Base-by-base conservation (phyloP, 2,888 invertebrate genomes). In the Crossocerus cetratus region DNA sequence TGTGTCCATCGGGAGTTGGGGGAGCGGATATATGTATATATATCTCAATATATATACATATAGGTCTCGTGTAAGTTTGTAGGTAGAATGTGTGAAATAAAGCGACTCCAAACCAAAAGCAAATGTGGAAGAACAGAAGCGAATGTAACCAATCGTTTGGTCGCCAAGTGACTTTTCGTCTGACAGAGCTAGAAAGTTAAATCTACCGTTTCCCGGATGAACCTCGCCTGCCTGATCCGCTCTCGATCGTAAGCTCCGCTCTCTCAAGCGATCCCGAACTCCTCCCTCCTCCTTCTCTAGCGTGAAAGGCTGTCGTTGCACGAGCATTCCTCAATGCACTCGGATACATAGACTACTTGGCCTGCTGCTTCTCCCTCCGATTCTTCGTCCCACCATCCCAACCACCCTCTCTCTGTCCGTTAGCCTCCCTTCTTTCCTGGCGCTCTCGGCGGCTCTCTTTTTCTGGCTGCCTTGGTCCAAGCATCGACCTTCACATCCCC, bases 1-100 rank as follows among this genome's bases (percentile, higher is more conserved):
- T 81, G 77, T 84, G 75, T 86, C 77, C 71, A 32, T 80, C 81
- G 78, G 79, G 84, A 83, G 76, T 80, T 78, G 80, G 77, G 78
- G 78, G 74, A 82, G 77, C 73, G 77, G 77, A 57, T 74, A 76
- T 74, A 64, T 73, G 69, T n/a, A n/a, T n/a, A n/a, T n/a, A n/a
- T n/a, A n/a, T n/a, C n/a, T n/a, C n/a, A n/a, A n/a, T n/a, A n/a
- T n/a, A n/a, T n/a, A n/a, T n/a, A n/a, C n/a, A 57, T 74, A 76
- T 74, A 64, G 71, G 69, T 74, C 54, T 60, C 64, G 56, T 22
- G 62, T 62, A 55, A 55, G 54, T 44, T 44, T 67, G 53, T 45
- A 16, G 23, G 57, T 60, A 65, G 67, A 57, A 55, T 21, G 21
- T 16, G 53, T 54, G 22, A 13, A 0, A 61, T 45, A 58, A 18